Conservation (phyloP, 1,140 invertebrate species). For the Helicorthomorpha holstii region DNA sequence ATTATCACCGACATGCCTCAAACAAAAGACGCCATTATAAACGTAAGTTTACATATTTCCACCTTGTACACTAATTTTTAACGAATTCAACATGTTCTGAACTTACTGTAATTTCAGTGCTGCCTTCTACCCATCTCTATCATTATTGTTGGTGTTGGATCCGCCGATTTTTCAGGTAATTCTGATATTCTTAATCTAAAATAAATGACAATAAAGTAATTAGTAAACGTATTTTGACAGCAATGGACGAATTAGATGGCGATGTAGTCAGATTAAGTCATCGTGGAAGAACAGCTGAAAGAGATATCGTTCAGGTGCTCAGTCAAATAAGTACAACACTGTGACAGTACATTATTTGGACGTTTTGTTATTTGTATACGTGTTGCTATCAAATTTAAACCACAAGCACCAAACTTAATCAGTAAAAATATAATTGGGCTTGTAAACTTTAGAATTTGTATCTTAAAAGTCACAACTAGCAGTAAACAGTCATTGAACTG, state of each 20-base stretch:
- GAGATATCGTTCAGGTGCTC: constrained; percentile 39
- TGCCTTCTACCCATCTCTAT: constrained; percentile 42
- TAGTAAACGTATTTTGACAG: constrained; percentile 9
- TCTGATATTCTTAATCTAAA: neutral
- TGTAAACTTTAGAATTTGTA: no score
- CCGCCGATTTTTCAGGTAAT: constrained; percentile 32
- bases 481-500: no score
- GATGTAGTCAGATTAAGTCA: constrained; percentile 34
- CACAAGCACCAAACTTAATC: no score
- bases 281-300: constrained; percentile 27
- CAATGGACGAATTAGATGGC: constrained; percentile 39
- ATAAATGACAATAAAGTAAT: neutral
- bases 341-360: neutral
- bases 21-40: constrained; percentile 37
- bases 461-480: no score
- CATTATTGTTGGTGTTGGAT: constrained; percentile 42
- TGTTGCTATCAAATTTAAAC: neutral
- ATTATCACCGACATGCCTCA: constrained; percentile 45
- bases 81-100: no score
- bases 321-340: no score
- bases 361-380: neutral
- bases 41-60: no score
- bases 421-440: no score
- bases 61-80: no score
- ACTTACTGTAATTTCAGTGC: no score